These are phyloP conservation scores for Psittacara wagleri DNA, from an alignment of 2,113 vertebrate species.

Conservation along the genomic window DNA sequence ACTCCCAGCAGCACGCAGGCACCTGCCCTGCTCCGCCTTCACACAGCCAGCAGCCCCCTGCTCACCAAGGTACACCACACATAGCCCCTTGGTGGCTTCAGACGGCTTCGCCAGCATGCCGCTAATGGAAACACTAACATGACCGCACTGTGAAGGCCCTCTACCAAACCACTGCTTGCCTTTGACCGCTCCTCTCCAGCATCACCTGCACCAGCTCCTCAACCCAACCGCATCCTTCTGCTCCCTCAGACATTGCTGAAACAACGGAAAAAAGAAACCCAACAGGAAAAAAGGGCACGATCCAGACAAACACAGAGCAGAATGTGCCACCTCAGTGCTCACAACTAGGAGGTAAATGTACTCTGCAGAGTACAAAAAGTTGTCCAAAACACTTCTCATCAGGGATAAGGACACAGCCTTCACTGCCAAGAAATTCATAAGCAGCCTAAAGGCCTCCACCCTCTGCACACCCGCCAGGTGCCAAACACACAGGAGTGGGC, in stretches of 20 bases:
- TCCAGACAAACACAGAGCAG: background rate
- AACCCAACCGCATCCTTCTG: background rate
- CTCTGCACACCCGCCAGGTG: background rate
- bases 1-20: accelerated
- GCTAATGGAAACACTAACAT: background rate
- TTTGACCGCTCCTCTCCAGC: accelerated
- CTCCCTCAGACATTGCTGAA: background rate
- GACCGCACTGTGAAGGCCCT: accelerated
- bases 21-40: background rate
- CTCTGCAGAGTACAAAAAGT: background rate
- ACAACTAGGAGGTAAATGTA: background rate
- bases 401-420: background rate
- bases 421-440: background rate
- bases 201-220: background rate
- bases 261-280: background rate
- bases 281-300: background rate
- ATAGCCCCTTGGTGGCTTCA: background rate
- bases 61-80: accelerated
- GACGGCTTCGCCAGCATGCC: accelerated
- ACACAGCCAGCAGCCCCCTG: accelerated
- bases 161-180: background rate
- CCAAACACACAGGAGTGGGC: background rate
- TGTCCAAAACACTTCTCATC: background rate
- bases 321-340: background rate
- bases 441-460: background rate